Base-by-base conservation (phyloP, 2,113 vertebrate species). In the Chrysochloris asiatica region DNA sequence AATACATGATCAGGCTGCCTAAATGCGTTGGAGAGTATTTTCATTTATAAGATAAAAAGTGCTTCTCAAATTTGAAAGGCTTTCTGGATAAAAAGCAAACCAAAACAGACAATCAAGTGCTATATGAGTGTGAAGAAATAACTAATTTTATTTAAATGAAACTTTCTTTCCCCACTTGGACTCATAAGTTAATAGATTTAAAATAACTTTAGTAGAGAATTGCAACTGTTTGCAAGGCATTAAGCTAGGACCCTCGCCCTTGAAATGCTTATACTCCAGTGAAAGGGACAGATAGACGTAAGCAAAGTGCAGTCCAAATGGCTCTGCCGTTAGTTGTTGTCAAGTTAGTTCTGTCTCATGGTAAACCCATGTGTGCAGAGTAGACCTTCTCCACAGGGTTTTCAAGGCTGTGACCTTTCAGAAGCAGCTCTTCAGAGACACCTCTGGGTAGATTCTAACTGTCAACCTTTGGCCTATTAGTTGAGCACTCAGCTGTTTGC, bases 1-100 rank as follows among this genome's bases (percentile, higher is more conserved):
- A 85, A 92, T 75, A 95, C 85, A 80, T 61, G 21, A 73, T 82
- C 73, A 75, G 48, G 56, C 41, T 91, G 79, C 92, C 78, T 72
- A 88, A 83, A 93, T 85, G 71, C 83, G 90, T 91, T 84, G 24
- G 67, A 77, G 81, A 95, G 21, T 89, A 67, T 93, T 91, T 89
- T 87, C 63, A 30, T 75, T 95, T 80, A 89, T 92, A 93, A 96
- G 91, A 86, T 54, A 82, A 89, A 75, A 89, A 87, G 52, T 82
- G 26, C 48, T 91, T 92, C 69, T 76, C 45, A 79, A 71, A 79
- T 71, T 86, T 84, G 76, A 69, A 88, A 89, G 41, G 41, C 47
- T 88, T 89, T 89, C 78, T 61, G 33, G 76, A n/a, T n/a, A n/a
- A 41, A n/a, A n/a, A n/a, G n/a, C n/a, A 92, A 91, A 92, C 87